Evolutionary conservation across 2,888 invertebrate species (phyloP), one percentile per base, ranked within the genome.

Genomic region (Plagiodera versicolora): DNA sequence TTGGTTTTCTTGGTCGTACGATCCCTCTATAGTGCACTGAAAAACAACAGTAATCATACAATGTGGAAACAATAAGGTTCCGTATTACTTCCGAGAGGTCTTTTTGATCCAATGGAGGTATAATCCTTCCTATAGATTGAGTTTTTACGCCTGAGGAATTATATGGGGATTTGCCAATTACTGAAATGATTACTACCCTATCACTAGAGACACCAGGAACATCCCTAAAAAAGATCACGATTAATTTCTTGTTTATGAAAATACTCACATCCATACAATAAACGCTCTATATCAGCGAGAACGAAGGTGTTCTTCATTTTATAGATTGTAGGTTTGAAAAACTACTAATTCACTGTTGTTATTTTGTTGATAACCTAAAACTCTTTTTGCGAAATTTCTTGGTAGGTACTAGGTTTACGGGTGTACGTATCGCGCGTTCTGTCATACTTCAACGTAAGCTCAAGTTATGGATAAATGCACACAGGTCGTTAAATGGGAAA

Each of bases 141-240:
- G 87, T 83, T 81, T 90, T 90, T 72, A 88, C 85, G 61, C 87
- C 86, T 69, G 77, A 78, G 44, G 86, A 83, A 70, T 85, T 83
- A 73, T 85, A 86, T 0, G 86, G 83, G 20, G 88, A 87, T 79
- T 90, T 90, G 9, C 90, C 91, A 70, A 91, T 86, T 18, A 91
- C 81, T 9, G 90, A 89, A 9, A 91, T 86, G 1, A 90, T 83
- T 6, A 90, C 85, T 32, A 89, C 85, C 70, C 87, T 86, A 56
- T 85, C 83, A 54, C 67, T 68, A 47, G 67, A 61, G 50, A 72
- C 71, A 17, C 73, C 74, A 47, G 68, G 70, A 46, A 67, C 58
- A 47, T 75, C 72, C 44, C 78, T 77, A 61, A 58, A 75, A 74
- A 56, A 19, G 32, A 57, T 18, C 54, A 32, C 20, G 24, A 39